Base-by-base conservation (phyloP, 2,113 vertebrate genomes). In the Blennius ocellaris region DNA sequence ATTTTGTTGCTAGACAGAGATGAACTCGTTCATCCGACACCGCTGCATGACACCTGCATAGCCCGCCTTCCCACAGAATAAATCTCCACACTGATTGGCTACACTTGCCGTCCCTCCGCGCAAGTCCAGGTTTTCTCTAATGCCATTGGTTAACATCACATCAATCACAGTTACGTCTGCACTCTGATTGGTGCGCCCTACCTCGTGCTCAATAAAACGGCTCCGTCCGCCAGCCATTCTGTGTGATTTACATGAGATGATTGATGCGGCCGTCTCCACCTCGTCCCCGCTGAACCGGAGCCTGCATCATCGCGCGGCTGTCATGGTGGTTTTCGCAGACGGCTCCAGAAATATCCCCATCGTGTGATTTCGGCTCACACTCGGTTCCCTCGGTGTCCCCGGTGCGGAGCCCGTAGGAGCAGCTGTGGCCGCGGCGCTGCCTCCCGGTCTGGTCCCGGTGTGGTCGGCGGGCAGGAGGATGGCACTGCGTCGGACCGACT, bases 21-120 rank as follows among this genome's bases (percentile, higher is more conserved):
- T 68, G 67, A 61, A 71, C 56, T 69, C 41, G 3, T 41, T 49
- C 11, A 55, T 67, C 17, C 7, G 44, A 45, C 57, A 39, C 67
- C 39, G 38, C 73, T 63, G 61, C 30, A 11, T 75, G 75, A 81
- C 90, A 92, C 89, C 87, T 92, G 88, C 66, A 9, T 10, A 48
- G 1, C 54, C 88, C 72, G 51, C 88, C 85, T 79, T 62, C 69
- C 71, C 52, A 51, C 73, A 81, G 80, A 89, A 90, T 92, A 89
- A 87, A 92, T 0, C 44, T 68, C 40, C 2, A 10, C 60, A 0
- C 0, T 44, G 71, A 88, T 87, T 91, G 86, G 86, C 36, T 60
- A 0, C 1, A 3, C 3, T 0, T 12, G 9, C 4, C 76, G 84
- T 78, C 76, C 8, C 5, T 76, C 66, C 0, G 1, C 6, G 1